A percentile compares a stretch with the other conserved stretches of the same genome.
Conservation (phyloP, 2,888 invertebrate species). For the Caenorhabditis japonica region DNA sequence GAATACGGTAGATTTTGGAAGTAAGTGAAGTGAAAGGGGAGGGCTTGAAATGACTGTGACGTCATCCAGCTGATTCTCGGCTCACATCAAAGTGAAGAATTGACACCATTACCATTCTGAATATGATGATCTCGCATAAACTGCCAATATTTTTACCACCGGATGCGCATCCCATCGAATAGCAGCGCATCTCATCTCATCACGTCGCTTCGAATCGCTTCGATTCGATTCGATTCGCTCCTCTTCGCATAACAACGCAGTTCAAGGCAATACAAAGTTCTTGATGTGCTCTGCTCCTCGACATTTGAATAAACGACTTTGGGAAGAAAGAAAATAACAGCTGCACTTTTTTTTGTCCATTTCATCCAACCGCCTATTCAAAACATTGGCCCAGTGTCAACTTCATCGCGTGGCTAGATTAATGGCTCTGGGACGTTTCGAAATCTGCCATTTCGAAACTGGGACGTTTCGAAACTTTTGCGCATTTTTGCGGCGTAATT, state of each 20-base stretch:
- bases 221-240: no score
- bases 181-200: no score
- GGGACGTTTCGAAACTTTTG: no score
- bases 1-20: no score
- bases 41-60: conserved; percentile 3
- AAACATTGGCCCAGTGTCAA: conserved; percentile 1
- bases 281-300: no score
- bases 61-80: conserved; percentile 41
- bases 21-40: conserved; percentile 8
- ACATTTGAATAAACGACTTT: conserved; percentile 54
- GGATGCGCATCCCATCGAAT: conserved; percentile 27
- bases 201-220: no score
- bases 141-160: conserved; percentile 11
- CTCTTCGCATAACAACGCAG: no score
- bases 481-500: no score
- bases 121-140: conserved; percentile 47
- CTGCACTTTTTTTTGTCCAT: conserved; percentile 15
- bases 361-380: conserved; percentile 3
- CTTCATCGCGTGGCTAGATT: no score
- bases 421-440: no score
- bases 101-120: conserved; percentile 26
- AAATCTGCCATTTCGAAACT: no score
- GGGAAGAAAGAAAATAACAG: conserved; percentile 42
- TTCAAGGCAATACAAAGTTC: no score
- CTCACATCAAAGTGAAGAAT: conserved; percentile 51